phyloP scores from a whole-genome alignment of 2,888 invertebrate genomes.

The Metopia argyrocephala region DNA sequence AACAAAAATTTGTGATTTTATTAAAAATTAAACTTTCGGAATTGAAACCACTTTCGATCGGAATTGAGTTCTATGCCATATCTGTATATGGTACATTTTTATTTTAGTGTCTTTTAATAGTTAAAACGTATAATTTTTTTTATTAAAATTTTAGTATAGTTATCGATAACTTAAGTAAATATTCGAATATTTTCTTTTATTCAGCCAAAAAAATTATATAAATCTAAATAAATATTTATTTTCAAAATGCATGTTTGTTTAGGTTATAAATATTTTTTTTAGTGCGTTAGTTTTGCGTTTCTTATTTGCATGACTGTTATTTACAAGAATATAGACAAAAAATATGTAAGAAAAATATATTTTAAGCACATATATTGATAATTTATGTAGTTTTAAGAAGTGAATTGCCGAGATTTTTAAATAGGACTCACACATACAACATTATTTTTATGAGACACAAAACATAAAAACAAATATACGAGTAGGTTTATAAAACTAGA shows the following conservation, averaged over 20 bases:
- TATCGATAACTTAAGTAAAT: not conserved
- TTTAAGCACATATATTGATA: no score
- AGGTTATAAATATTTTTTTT: constrained; percentile 17
- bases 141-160: not conserved
- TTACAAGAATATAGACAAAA: not conserved
- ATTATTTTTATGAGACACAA: no score
- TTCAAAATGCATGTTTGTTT: constrained; percentile 49
- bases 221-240: constrained; percentile 6
- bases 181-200: constrained; percentile 6
- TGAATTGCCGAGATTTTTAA: constrained; percentile 28
- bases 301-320: constrained; percentile 48
- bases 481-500: no score
- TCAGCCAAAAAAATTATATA: no score
- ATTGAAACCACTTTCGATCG: no score
- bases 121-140: not conserved
- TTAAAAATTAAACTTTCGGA: no score
- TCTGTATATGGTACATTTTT: no score
- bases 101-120: not conserved
- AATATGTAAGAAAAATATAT: not conserved
- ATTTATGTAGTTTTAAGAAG: not conserved
- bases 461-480: no score
- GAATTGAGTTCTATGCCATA: no score
- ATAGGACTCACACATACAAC: no score
- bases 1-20: no score
- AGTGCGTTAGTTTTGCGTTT: constrained; percentile 39